Evolutionary conservation across 2,888 invertebrate genomes (phyloP).

Genomic region (Pseudococcus viburni): DNA sequence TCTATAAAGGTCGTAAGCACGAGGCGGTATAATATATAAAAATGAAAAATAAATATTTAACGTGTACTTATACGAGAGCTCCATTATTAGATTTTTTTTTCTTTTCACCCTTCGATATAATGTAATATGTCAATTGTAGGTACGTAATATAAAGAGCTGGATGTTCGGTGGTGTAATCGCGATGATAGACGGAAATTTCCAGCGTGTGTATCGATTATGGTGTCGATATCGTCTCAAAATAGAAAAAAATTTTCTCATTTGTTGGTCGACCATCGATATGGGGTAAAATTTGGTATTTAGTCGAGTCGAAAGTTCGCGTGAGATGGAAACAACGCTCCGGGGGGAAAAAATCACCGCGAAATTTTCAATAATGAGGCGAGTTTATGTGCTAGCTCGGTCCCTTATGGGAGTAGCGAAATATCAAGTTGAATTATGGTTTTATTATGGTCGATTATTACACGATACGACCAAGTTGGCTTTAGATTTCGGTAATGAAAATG

Average conservation of each 20-base stretch:
- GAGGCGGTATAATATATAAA: slow-evolving; percentile 29
- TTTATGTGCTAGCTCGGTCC: neutral
- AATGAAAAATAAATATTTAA: slow-evolving; percentile 47
- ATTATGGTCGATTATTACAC: slow-evolving; percentile 17
- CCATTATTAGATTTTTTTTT: slow-evolving; percentile 25
- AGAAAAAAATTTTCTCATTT: neutral
- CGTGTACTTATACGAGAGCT: slow-evolving; percentile 15
- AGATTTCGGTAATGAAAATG: slow-evolving; percentile 7
- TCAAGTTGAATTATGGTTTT: neutral
- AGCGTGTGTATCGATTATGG: neutral
- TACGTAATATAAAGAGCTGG: neutral
- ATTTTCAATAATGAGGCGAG: slow-evolving; percentile 31
- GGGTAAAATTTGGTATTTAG: neutral
- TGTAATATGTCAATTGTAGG: slow-evolving; percentile 22
- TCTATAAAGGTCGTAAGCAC: slow-evolving; percentile 22
- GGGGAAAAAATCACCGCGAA: slow-evolving; percentile 23
- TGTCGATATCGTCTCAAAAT: neutral
- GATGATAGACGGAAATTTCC: slow-evolving; percentile 22
- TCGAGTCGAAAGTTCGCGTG: neutral
- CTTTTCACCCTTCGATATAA: slow-evolving; percentile 22
- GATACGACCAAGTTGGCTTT: neutral
- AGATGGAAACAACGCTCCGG: neutral
- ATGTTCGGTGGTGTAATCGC: neutral
- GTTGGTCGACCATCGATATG: neutral
- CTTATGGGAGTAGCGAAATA: neutral